Conservation (phyloP, 2,797 vertebrate genomes). For the Falco columbarius region DNA sequence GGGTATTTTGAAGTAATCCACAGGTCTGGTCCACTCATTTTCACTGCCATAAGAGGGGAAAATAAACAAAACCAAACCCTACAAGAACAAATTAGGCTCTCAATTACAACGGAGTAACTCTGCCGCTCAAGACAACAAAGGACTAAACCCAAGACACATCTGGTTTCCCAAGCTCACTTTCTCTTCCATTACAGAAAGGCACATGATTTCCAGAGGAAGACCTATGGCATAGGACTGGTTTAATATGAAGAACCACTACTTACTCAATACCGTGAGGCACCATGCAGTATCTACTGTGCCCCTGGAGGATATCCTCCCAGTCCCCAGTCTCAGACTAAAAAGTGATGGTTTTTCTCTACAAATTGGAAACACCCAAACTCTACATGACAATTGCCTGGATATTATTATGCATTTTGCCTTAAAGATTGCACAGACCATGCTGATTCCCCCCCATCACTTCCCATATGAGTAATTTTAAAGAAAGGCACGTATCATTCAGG, state of each 20-base stretch:
- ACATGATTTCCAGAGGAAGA: neutral
- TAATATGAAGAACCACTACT: neutral
- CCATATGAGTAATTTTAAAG: neutral
- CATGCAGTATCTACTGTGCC: neutral
- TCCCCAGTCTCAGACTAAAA: neutral
- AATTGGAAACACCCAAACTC: neutral
- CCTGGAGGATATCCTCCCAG: neutral
- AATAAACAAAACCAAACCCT: neutral
- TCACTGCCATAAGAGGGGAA: neutral
- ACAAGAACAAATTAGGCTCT: neutral
- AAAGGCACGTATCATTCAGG: neutral
- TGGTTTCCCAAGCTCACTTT: neutral
- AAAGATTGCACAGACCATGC: neutral
- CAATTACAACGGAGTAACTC: neutral
- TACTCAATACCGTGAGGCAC: neutral
- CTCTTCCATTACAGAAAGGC: neutral
- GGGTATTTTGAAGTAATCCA: neutral
- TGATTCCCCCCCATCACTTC: neutral
- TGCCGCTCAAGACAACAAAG: neutral
- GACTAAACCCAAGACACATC: neutral
- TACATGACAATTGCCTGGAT: fast-evolving
- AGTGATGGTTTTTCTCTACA: neutral
- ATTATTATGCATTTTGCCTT: neutral
- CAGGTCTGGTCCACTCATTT: neutral
- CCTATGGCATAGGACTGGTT: fast-evolving